phyloP scores from a whole-genome alignment of 2,797 vertebrate genomes.

The Chloroceryle inda region DNA sequence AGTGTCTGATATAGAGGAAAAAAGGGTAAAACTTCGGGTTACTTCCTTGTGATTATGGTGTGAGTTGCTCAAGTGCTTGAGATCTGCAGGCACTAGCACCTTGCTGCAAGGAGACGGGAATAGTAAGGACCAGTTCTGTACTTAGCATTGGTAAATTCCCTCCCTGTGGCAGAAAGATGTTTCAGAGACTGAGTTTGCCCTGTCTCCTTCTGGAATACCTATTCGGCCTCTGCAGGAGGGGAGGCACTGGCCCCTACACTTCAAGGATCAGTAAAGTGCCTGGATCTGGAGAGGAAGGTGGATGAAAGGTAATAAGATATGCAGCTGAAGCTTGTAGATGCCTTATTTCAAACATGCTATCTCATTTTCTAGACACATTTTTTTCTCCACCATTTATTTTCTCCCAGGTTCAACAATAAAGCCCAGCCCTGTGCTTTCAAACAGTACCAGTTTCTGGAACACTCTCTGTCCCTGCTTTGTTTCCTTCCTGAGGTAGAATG shows the following conservation, averaged over 20 bases:
- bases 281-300: neutral
- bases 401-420: neutral
- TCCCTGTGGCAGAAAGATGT: neutral
- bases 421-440: neutral
- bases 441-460: neutral
- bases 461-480: neutral
- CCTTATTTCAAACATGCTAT: neutral
- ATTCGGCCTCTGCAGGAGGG: neutral
- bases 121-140: neutral
- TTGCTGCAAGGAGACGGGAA: neutral
- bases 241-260: fast-evolving
- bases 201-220: neutral
- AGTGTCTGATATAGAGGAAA: fast-evolving
- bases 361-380: neutral
- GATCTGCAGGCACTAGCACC: neutral
- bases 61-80: neutral
- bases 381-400: neutral
- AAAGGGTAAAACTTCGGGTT: neutral
- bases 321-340: neutral
- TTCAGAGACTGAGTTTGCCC: neutral
- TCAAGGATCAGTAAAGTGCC: neutral
- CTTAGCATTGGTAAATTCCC: neutral
- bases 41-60: neutral
- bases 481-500: neutral
- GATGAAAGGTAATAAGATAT: neutral